Conservation (phyloP, 2,888 invertebrate species). For the Lasius platythorax region DNA sequence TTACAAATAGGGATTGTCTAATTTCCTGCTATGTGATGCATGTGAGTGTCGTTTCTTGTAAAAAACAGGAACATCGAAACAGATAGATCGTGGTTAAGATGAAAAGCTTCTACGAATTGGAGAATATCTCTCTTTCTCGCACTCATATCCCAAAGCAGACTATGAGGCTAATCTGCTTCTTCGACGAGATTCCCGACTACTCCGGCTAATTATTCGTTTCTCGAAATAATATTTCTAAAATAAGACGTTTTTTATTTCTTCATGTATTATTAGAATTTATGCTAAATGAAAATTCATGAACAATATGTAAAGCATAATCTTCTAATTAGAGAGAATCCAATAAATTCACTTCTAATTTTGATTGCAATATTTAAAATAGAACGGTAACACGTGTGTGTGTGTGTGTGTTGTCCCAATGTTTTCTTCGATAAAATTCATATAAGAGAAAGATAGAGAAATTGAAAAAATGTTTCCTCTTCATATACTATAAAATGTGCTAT, state of each 20-base stretch:
- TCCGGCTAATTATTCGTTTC: conserved; percentile 16
- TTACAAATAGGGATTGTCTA: neutral
- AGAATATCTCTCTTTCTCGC: conserved; percentile 31
- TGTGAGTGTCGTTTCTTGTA: neutral
- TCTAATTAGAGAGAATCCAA: neutral
- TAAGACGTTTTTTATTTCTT: neutral
- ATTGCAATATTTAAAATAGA: neutral
- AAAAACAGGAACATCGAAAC: conserved; percentile 2
- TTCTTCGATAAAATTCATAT: neutral
- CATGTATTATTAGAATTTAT: neutral
- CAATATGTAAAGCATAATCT: neutral
- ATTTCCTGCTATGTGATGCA: conserved; percentile 35
- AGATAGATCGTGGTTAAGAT: conserved; percentile 11
- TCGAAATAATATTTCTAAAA: conserved; percentile 12
- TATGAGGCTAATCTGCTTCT: conserved; percentile 8
- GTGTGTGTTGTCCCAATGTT: neutral
- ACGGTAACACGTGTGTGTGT: neutral
- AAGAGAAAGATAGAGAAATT: neutral
- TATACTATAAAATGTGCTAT: neutral
- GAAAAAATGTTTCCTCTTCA: neutral
- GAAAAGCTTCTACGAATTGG: conserved; percentile 43
- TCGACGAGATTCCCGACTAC: conserved; percentile 18
- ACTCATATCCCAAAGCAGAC: conserved; percentile 23
- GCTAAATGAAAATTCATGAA: neutral
- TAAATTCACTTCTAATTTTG: neutral